These are phyloP conservation scores for Odontomachus brunneus DNA, from an alignment of 1,140 invertebrate species.

Conservation along the genomic window DNA sequence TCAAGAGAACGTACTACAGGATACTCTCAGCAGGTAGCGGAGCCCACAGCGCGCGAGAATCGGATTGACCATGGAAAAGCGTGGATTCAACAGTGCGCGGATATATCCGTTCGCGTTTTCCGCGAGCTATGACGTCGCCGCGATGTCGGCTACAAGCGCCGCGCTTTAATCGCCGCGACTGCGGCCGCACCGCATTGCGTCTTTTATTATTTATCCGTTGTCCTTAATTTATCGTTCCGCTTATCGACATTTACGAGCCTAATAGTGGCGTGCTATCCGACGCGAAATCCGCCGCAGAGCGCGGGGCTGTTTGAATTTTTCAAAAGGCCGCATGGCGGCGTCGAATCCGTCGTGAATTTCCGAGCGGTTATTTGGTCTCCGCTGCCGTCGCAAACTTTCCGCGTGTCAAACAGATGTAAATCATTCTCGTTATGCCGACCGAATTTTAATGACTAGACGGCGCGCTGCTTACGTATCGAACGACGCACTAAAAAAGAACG, in stretches of 20 bases:
- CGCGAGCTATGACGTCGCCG: conserved; percentile 12
- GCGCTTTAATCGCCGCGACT: too few species aligned
- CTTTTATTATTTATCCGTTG: conserved; percentile 58
- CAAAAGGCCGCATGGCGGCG: conserved; percentile 24
- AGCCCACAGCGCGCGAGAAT: conserved; percentile 8
- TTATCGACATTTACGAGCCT: conserved; percentile 57
- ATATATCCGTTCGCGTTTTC: conserved; percentile 37
- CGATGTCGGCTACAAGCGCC: not conserved
- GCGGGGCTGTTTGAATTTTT: conserved; percentile 54
- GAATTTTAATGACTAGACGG: conserved; percentile 57
- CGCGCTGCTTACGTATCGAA: conserved; percentile 29
- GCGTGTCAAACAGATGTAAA: conserved; percentile 65
- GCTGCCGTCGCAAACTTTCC: conserved; percentile 56
- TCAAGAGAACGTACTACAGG: conserved; percentile 35
- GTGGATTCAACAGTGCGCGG: conserved; percentile 4
- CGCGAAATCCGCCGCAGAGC: conserved; percentile 19
- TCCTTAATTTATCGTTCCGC: conserved; percentile 54
- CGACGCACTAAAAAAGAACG: conserved; percentile 14
- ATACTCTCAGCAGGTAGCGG: conserved; percentile 48
- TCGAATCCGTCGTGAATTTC: conserved; percentile 55
- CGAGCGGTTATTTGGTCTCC: conserved; percentile 60
- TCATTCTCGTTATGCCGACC: conserved; percentile 47
- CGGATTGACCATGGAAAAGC: conserved; percentile 15
- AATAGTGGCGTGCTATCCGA: conserved; percentile 31
- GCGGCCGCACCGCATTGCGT: too few species aligned